These are phyloP conservation scores for Diacarnus erythraeanus DNA, from an alignment of 37 sponge, comb jelly and placozoan species.

Conservation along the genomic window DNA sequence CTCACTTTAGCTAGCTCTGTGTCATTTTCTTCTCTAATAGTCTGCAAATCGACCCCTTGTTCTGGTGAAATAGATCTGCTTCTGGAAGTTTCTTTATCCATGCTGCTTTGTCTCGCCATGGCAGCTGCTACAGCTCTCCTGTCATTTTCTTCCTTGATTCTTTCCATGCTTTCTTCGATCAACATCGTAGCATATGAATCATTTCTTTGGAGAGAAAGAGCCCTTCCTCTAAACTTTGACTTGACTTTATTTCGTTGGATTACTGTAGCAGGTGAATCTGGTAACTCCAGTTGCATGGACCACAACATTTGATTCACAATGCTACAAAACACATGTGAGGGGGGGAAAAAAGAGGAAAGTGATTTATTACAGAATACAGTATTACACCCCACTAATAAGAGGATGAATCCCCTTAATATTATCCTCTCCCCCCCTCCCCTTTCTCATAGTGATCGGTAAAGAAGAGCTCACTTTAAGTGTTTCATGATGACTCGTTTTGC, in stretches of 20 bases:
- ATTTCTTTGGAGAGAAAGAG: not conserved
- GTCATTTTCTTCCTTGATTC: conserved; percentile 21
- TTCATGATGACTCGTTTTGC: conserved; percentile 41
- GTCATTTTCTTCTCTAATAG: too few species aligned
- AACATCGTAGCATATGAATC: conserved; percentile 42
- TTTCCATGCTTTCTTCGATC: conserved; percentile 25
- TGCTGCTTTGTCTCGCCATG: not conserved
- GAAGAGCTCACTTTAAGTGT: conserved; percentile 54
- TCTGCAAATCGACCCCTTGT: too few species aligned
- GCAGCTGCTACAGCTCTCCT: conserved; percentile 39
- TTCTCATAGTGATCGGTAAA: not conserved
- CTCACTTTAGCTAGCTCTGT: too few species aligned
- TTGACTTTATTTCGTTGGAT: not conserved
- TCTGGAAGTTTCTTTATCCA: too few species aligned
- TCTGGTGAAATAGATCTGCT: too few species aligned
- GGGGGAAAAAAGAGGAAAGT: not conserved
- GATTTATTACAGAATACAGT: not conserved
- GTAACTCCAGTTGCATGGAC: conserved; percentile 52
- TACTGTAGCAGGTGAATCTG: conserved; percentile 16
- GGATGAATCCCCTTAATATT: not conserved
- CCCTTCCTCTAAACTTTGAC: not conserved
- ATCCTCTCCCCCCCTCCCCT: not conserved
- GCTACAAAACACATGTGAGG: too few species aligned
- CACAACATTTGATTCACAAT: conserved; percentile 73
- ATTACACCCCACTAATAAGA: not conserved